A percentile compares a stretch with the other conserved stretches of the same genome.
Conservation (phyloP, 1,140 invertebrate species). For the Aphelenchoides avenae region DNA sequence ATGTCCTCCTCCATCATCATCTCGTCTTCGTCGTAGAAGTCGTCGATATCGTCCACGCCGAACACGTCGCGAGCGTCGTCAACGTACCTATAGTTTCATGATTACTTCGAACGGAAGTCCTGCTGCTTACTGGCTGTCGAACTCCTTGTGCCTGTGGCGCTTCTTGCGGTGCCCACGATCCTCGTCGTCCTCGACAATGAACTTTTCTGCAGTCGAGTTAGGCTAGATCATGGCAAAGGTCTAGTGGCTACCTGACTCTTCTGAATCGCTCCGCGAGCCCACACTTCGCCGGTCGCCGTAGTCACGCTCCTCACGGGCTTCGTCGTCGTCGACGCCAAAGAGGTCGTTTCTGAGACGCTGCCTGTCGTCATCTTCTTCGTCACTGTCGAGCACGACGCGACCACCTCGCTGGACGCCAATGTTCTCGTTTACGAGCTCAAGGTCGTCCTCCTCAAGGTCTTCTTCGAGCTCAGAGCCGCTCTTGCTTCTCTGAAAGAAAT, state of each 20-base stretch:
- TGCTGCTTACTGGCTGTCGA: not conserved
- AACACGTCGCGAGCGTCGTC: constrained; percentile 99
- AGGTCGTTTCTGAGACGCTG: constrained; percentile 68
- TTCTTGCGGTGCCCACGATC: constrained; percentile 8
- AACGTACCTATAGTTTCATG: too few relatives aligned
- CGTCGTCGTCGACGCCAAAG: constrained; percentile 63
- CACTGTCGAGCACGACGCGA: constrained; percentile 45
- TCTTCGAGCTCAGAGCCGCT: constrained; percentile 64
- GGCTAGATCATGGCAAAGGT: too few relatives aligned
- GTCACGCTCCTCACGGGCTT: constrained; percentile 61
- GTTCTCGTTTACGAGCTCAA: constrained; percentile 96
- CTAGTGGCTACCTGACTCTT: constrained; percentile 66
- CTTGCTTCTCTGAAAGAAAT: constrained; percentile 38
- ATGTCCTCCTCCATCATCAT: not conserved
- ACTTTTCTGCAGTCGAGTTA: too few relatives aligned
- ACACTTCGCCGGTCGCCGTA: not conserved
- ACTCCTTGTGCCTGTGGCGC: not conserved
- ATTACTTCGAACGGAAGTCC: constrained; percentile 25
- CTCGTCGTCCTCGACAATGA: constrained; percentile 47
- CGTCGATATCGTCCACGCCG: constrained; percentile 64
- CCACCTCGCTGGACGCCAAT: constrained; percentile 75
- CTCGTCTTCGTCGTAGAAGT: constrained; percentile 36
- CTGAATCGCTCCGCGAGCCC: constrained; percentile 33
- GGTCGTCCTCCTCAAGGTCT: constrained; percentile 91
- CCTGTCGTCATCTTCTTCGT: constrained; percentile 72